Evolutionary conservation across 2,113 vertebrate species (phyloP).

Genomic region (Panthera uncia): DNA sequence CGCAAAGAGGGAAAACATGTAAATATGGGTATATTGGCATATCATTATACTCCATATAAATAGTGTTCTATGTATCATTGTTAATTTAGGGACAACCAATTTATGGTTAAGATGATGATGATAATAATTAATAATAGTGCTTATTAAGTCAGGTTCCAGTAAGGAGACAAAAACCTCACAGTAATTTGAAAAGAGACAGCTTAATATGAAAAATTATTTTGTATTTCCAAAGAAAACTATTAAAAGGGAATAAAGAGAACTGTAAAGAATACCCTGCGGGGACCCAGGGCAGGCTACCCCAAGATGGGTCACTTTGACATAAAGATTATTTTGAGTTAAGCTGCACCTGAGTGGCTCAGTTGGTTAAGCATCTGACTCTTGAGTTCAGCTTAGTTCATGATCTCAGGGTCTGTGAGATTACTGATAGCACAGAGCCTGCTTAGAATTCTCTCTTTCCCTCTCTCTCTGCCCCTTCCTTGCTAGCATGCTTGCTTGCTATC

Average conservation of each 20-base stretch:
- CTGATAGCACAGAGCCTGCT: too few relatives aligned
- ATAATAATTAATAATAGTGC: neutral
- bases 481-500: too few relatives aligned
- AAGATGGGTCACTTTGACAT: neutral
- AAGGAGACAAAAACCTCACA: neutral
- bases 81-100: neutral
- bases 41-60: neutral
- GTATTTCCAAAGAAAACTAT: neutral
- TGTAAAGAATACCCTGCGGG: neutral
- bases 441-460: too few relatives aligned
- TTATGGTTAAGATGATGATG: neutral
- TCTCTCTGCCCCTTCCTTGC: too few relatives aligned
- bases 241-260: neutral
- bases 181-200: neutral
- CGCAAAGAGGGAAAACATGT: neutral
- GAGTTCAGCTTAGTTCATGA: neutral
- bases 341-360: neutral
- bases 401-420: too few relatives aligned
- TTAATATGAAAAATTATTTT: slow-evolving; percentile 16
- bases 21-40: neutral
- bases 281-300: neutral
- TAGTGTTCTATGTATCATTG: neutral
- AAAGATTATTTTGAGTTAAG: neutral
- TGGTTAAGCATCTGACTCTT: neutral
- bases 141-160: neutral